Base-by-base conservation (phyloP, 2,888 invertebrate species). In the Neoaliturus tenellus region DNA sequence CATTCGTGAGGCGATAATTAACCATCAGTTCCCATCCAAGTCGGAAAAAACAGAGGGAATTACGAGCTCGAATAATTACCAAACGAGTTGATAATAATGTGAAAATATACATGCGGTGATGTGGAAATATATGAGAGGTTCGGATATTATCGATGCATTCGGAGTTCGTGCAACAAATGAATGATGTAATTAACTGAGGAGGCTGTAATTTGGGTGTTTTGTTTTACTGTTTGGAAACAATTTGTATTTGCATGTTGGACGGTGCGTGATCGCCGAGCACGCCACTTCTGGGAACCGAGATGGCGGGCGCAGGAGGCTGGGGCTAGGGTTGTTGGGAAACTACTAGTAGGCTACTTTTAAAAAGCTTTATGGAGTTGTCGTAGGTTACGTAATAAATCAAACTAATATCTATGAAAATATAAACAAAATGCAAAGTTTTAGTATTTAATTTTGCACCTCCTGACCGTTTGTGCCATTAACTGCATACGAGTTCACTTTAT, bases 1-100 rank as follows among this genome's bases (percentile, higher is more conserved):
- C 62, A 62, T 62, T 62, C 62, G 62, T 62, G 62, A 62, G 31
- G 28, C n/a, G 17, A 62, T 62, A 62, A 62, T 62, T 62, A 62
- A 62, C 62, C 28, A 62, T 31, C 3, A 31, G 28, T 62, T 62
- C 62, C 17, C 62, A 62, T 31, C 28, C 28, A 62, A 62, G 23
- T 48, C 51, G 51, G 51, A 51, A 51, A 62, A 14, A 14, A 62
- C 62, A 10, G n/a, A 62, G 62, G 31, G 8, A 55, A 62, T 31
- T 17, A 62, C 31, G 28, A 31, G 62, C 3, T 31, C 14, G 14
- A 51, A 62, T 62, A 62, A 62, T 62, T 28, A 62, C 62, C 28
- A 62, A 62, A 62, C 62, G 14, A 62, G 62, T 8, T 62, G 62
- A 3, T 28, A 62, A 62, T 62, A 62, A 62, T 31, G 31, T 62